phyloP scores from a whole-genome alignment of 2,888 invertebrate genomes.

The Apodemia hepburni region DNA sequence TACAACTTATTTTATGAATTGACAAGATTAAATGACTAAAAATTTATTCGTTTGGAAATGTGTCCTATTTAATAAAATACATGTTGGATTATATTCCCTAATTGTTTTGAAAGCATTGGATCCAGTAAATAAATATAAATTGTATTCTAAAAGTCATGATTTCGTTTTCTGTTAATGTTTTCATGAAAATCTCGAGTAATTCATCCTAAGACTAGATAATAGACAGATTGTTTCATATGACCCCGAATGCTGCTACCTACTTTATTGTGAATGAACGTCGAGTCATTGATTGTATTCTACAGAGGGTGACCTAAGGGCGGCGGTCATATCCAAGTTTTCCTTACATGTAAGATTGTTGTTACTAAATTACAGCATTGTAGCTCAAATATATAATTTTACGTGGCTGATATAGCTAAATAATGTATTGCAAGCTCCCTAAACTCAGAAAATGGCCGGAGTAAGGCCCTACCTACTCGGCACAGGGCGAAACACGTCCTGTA shows the following conservation, averaged over 20 bases:
- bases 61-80: too few species aligned
- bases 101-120: not conserved
- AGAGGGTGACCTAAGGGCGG: conserved; percentile 67
- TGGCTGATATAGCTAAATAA: conserved; percentile 41
- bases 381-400: conserved; percentile 31
- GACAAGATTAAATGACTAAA: too few species aligned
- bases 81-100: too few species aligned
- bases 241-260: conserved; percentile 65
- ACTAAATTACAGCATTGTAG: conserved; percentile 23
- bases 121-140: not conserved
- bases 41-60: too few species aligned
- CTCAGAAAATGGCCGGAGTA: conserved; percentile 75
- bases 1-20: too few species aligned
- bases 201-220: conserved; percentile 22
- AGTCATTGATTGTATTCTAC: conserved; percentile 70
- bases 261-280: conserved; percentile 73
- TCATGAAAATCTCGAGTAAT: conserved; percentile 18
- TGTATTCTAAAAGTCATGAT: not conserved
- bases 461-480: conserved; percentile 62
- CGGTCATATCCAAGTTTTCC: conserved; percentile 47
- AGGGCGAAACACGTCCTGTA: conserved; percentile 57
- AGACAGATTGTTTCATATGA: conserved; percentile 56
- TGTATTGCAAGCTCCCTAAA: conserved; percentile 48
- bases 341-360: conserved; percentile 34
- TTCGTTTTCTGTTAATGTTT: conserved; percentile 14